Evolutionary conservation across 2,888 invertebrate species (phyloP).

Genomic region (Azorinus chamasolen): DNA sequence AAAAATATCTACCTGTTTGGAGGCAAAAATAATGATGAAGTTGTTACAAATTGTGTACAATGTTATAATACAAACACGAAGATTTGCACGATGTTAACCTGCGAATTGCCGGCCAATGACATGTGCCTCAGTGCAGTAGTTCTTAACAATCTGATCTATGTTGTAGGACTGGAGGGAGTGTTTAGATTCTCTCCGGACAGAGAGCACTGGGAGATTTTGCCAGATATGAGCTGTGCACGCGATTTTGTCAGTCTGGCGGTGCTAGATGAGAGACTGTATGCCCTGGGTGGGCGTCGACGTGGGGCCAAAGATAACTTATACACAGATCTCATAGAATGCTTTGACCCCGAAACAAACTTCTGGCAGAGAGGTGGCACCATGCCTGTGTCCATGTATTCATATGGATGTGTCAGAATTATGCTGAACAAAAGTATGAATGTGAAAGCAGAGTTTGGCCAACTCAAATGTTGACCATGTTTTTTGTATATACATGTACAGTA

Average conservation of each 20-base stretch:
- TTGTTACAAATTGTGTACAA: slow-evolving; percentile 82
- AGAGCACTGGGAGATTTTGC: slow-evolving; percentile 78
- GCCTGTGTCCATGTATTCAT: slow-evolving; percentile 81
- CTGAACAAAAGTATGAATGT: slow-evolving; percentile 56
- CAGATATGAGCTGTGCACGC: slow-evolving; percentile 78
- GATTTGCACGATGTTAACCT: slow-evolving; percentile 70
- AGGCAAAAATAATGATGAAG: slow-evolving; percentile 82
- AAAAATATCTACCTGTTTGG: slow-evolving; percentile 81
- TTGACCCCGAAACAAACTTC: slow-evolving; percentile 71
- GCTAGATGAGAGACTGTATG: slow-evolving; percentile 80
- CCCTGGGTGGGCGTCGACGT: slow-evolving; percentile 79
- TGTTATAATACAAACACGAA: slow-evolving; percentile 77
- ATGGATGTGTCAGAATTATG: slow-evolving; percentile 81
- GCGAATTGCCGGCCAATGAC: slow-evolving; percentile 79
- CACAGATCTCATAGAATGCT: slow-evolving; percentile 80
- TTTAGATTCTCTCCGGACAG: slow-evolving; percentile 76
- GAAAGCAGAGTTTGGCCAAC: slow-evolving; percentile 12
- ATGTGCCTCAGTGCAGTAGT: slow-evolving; percentile 82
- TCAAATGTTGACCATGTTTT: not conserved
- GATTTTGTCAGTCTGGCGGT: slow-evolving; percentile 82
- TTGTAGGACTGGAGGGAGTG: slow-evolving; percentile 81
- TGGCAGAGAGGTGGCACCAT: slow-evolving; percentile 77
- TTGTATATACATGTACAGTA: no score
- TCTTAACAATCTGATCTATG: slow-evolving; percentile 77
- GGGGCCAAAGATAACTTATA: slow-evolving; percentile 82